phyloP scores from a whole-genome alignment of 2,888 invertebrate species.

The Anthophora plumipes region DNA sequence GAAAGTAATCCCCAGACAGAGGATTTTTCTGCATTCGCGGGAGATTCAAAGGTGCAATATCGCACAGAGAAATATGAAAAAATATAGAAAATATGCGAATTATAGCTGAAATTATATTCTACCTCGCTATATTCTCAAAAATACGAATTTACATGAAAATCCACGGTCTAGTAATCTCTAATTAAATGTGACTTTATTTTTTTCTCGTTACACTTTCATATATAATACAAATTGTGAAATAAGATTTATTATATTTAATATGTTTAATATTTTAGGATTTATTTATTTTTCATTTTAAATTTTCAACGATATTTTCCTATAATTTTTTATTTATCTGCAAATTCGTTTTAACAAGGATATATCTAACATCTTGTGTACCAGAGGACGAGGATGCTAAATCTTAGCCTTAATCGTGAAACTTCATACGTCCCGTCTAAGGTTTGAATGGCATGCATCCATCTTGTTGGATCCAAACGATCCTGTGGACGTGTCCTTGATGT shows the following conservation, averaged over 20 bases:
- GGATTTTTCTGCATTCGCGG: too few species aligned
- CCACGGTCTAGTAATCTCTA: too few species aligned
- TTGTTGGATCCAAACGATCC: slow-evolving; percentile 30
- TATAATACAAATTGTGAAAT: background rate
- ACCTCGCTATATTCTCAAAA: too few species aligned
- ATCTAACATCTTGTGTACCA: background rate
- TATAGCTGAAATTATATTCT: too few species aligned
- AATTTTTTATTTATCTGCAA: background rate
- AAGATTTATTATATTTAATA: too few species aligned
- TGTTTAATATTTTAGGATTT: too few species aligned
- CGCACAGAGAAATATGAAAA: too few species aligned
- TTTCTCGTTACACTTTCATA: background rate
- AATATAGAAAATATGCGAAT: too few species aligned
- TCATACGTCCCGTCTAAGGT: background rate
- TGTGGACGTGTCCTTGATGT: slow-evolving; percentile 49
- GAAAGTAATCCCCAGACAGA: too few species aligned
- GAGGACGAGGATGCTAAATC: background rate
- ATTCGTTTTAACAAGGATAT: background rate
- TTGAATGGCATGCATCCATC: slow-evolving; percentile 3
- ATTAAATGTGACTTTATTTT: background rate
- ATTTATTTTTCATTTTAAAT: too few species aligned
- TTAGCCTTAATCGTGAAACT: slow-evolving; percentile 12
- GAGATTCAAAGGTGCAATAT: too few species aligned
- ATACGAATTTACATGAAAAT: too few species aligned
- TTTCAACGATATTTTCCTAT: background rate